Conservation (phyloP, 1,140 invertebrate species). For the Drosophila bifasciata region DNA sequence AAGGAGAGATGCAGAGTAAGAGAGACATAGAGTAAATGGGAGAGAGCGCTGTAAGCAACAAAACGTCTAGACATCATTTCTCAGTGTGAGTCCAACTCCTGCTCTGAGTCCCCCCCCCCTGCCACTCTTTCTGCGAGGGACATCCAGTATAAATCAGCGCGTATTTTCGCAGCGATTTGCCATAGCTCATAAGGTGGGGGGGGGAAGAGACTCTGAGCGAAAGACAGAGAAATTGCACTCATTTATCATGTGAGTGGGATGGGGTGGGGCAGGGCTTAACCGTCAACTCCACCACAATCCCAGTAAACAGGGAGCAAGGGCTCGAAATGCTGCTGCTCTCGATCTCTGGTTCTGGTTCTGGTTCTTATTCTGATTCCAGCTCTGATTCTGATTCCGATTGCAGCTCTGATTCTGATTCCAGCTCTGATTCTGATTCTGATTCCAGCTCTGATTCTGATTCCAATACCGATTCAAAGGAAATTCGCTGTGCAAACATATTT, state of each 20-base stretch:
- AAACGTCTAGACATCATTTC: slow-evolving; percentile 75
- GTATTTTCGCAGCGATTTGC: slow-evolving; percentile 55
- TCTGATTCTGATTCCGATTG: too few species aligned
- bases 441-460: too few species aligned
- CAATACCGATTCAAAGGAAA: too few species aligned
- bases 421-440: too few species aligned
- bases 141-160: slow-evolving; percentile 62
- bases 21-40: neutral
- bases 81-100: slow-evolving; percentile 31
- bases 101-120: neutral
- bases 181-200: slow-evolving; percentile 48
- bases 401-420: too few species aligned
- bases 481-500: too few species aligned
- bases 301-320: too few species aligned
- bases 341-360: too few species aligned
- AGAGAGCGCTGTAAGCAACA: slow-evolving; percentile 29
- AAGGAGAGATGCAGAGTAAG: slow-evolving; percentile 19
- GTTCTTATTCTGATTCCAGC: too few species aligned
- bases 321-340: too few species aligned
- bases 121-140: too few species aligned
- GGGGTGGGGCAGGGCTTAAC: slow-evolving; percentile 7
- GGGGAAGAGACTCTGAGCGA: slow-evolving; percentile 19
- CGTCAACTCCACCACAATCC: neutral
- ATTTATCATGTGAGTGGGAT: slow-evolving; percentile 54
- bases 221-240: slow-evolving; percentile 56